Percentiles rank a stretch among this genome's conserved stretches.
Evolutionary conservation across 2,113 vertebrate genomes (phyloP).

Genomic region (Pelecanoides urinatrix): DNA sequence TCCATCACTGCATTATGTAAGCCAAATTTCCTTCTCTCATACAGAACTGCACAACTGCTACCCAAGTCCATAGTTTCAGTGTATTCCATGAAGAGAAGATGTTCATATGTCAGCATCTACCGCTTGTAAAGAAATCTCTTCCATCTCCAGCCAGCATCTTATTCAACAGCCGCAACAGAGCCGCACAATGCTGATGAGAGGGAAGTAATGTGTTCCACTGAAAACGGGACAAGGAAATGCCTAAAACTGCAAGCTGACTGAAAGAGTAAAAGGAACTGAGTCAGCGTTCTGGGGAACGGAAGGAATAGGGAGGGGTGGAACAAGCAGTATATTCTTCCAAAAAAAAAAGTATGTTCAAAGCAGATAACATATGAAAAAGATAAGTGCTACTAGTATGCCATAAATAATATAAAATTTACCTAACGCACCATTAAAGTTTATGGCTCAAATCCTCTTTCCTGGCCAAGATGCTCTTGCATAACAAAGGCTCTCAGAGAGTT

Average conservation of each 20-base stretch:
- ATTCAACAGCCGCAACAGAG: neutral
- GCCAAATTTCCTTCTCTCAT: neutral
- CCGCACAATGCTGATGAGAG: neutral
- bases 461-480: neutral
- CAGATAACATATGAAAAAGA: neutral
- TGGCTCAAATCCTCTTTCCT: conserved; percentile 3
- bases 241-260: conserved; percentile 32
- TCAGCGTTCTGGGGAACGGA: conserved; percentile 36
- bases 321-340: neutral
- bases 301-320: conserved; percentile 29
- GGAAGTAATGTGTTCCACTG: neutral
- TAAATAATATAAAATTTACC: neutral
- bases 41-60: neutral
- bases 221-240: conserved; percentile 25
- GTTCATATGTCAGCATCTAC: neutral
- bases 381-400: neutral
- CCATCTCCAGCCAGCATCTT: neutral
- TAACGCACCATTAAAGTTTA: conserved; percentile 15
- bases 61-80: neutral
- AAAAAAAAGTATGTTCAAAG: neutral
- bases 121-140: neutral
- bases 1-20: neutral
- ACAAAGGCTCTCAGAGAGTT: neutral
- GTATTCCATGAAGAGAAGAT: neutral
- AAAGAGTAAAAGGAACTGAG: conserved; percentile 50